Evolutionary conservation across 1,140 invertebrate species (phyloP).

Genomic region (Reticulitermes speratus): DNA sequence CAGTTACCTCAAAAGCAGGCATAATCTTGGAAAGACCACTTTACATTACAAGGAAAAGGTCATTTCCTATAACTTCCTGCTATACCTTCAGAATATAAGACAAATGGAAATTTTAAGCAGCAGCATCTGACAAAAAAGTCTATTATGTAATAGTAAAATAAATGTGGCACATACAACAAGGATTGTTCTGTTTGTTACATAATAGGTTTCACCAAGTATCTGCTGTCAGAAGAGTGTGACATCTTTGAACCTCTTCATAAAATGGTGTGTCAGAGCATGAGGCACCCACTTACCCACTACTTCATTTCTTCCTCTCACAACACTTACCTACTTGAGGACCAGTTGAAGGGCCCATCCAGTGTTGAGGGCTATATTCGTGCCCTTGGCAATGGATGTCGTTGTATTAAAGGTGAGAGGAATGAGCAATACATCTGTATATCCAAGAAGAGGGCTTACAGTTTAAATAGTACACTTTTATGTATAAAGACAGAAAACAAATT

Average conservation of each 20-base stretch:
- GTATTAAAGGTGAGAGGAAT: constrained; percentile 44
- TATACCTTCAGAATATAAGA: no score
- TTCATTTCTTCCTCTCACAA: constrained; percentile 66
- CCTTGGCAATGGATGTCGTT: constrained; percentile 48
- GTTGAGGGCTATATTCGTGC: constrained; percentile 52
- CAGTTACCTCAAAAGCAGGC: no score
- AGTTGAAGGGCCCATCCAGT: constrained; percentile 53
- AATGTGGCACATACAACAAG: no score
- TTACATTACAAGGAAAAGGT: no score
- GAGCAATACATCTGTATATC: not conserved
- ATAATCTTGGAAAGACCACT: no score
- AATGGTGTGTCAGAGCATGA: constrained; percentile 59
- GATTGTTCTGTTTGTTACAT: not conserved
- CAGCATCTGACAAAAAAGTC: no score
- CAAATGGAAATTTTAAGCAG: no score
- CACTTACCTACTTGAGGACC: constrained; percentile 58
- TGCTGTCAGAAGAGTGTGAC: constrained; percentile 59
- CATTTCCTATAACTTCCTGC: no score
- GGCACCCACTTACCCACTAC: constrained; percentile 59
- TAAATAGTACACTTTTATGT: no score
- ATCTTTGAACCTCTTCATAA: constrained; percentile 57
- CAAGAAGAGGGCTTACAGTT: not conserved
- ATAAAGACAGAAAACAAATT: no score
- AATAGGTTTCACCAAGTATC: constrained; percentile 59
- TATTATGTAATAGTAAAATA: no score